phyloP scores from a whole-genome alignment of 2,888 invertebrate genomes.

The Eledona agricola region DNA sequence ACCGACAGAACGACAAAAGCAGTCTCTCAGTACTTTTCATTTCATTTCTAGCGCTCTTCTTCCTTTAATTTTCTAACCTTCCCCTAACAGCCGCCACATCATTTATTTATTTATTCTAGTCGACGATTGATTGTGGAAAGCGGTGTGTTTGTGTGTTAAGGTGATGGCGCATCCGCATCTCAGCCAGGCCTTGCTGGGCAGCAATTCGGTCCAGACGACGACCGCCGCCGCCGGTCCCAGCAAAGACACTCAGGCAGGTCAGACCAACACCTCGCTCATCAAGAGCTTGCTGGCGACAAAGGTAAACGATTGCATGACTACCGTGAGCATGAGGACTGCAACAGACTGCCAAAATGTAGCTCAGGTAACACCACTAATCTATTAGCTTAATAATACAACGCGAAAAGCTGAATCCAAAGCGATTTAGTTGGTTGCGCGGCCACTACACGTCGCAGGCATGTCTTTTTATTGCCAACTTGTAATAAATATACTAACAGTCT shows the following conservation, averaged over 20 bases:
- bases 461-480: conserved; percentile 21
- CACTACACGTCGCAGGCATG: conserved; percentile 17
- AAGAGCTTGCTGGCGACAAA: conserved; percentile 95
- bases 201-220: conserved; percentile 41
- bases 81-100: conserved; percentile 14
- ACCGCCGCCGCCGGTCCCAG: conserved; percentile 32
- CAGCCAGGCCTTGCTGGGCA: conserved; percentile 68
- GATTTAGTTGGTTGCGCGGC: background rate
- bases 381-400: conserved; percentile 14
- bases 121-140: conserved; percentile 39
- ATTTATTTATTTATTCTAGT: conserved; percentile 1
- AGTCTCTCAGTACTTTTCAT: conserved; percentile 25
- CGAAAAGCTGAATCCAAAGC: conserved; percentile 1
- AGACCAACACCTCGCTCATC: conserved; percentile 82
- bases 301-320: conserved; percentile 74
- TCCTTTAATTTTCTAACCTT: conserved; percentile 33
- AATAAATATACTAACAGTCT: conserved; percentile 18
- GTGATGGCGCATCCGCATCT: conserved; percentile 70
- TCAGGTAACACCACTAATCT: conserved; percentile 63
- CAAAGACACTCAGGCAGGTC: conserved; percentile 55
- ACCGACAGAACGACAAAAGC: background rate
- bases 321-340: conserved; percentile 63
- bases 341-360: conserved; percentile 66
- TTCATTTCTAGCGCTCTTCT: conserved; percentile 28
- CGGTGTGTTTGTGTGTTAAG: conserved; percentile 60